These are phyloP conservation scores for Taeniopygia guttata DNA, from an alignment of 2,797 vertebrate species.

Conservation along the genomic window DNA sequence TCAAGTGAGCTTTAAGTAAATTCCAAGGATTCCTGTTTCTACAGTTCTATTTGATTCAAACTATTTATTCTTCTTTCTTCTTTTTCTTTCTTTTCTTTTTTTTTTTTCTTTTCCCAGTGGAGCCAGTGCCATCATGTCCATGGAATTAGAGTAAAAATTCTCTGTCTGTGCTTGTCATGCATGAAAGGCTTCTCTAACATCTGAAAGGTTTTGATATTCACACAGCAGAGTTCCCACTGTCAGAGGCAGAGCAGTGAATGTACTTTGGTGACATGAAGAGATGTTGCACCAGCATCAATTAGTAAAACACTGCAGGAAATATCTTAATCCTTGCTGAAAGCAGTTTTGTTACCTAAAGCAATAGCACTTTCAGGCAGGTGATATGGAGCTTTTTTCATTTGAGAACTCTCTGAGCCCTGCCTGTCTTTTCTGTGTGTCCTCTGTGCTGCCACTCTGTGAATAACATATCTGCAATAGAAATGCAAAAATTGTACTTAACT, in stretches of 20 bases:
- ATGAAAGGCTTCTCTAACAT: background rate
- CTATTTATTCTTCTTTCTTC: background rate
- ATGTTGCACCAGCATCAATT: background rate
- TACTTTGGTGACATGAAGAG: background rate
- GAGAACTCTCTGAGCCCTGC: background rate
- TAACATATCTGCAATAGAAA: background rate
- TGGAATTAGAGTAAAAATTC: background rate
- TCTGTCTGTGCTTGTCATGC: background rate
- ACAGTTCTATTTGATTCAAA: background rate
- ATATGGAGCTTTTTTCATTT: background rate
- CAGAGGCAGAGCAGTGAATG: background rate
- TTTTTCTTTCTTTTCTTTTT: background rate
- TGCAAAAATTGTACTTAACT: background rate
- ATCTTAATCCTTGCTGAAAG: background rate
- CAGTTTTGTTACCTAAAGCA: background rate
- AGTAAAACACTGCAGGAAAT: background rate
- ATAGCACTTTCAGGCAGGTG: background rate
- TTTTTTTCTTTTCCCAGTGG: background rate
- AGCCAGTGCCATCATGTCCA: background rate
- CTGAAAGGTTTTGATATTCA: background rate
- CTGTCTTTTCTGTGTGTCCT: background rate
- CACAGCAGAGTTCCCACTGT: background rate
- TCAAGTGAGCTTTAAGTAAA: background rate
- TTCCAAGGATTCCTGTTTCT: background rate
- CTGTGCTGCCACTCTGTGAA: background rate